These are phyloP conservation scores for Lucifuga dentata DNA, from an alignment of 2,113 vertebrate species.

Conservation along the genomic window DNA sequence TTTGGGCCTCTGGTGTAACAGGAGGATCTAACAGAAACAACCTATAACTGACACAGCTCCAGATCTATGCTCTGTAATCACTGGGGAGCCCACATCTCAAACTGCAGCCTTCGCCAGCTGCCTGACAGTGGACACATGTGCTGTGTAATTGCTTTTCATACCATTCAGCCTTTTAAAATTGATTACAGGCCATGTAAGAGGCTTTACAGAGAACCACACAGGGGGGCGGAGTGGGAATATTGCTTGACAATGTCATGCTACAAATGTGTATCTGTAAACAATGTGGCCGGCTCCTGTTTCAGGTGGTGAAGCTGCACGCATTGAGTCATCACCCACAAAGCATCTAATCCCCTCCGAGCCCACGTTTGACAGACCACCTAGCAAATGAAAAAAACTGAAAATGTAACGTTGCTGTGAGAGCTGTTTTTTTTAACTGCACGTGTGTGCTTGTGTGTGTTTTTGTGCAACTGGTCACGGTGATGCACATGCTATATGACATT, in stretches of 20 bases:
- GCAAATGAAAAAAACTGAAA: conserved; percentile 7
- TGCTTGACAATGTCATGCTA: conserved; percentile 43
- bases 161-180: conserved; percentile 72
- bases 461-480: too few species aligned
- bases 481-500: too few species aligned
- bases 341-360: conserved; percentile 1
- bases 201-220: conserved; percentile 40
- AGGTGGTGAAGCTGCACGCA: conserved; percentile 13
- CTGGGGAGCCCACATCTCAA: conserved; percentile 63
- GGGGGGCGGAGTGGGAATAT: conserved; percentile 8
- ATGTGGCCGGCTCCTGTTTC: conserved; percentile 15
- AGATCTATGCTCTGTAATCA: conserved; percentile 75
- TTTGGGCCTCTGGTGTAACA: conserved; percentile 59
- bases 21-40: conserved; percentile 69
- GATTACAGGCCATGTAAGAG: conserved; percentile 66
- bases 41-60: conserved; percentile 70
- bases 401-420: background rate
- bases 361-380: conserved; percentile 27
- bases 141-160: conserved; percentile 74
- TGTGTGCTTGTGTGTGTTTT: too few species aligned
- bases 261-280: conserved; percentile 52
- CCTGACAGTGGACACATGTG: conserved; percentile 63
- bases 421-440: too few species aligned
- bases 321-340: conserved; percentile 46
- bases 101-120: conserved; percentile 43